These are phyloP conservation scores for Ailurus styani DNA, from an alignment of 2,113 vertebrate species.

Conservation along the genomic window DNA sequence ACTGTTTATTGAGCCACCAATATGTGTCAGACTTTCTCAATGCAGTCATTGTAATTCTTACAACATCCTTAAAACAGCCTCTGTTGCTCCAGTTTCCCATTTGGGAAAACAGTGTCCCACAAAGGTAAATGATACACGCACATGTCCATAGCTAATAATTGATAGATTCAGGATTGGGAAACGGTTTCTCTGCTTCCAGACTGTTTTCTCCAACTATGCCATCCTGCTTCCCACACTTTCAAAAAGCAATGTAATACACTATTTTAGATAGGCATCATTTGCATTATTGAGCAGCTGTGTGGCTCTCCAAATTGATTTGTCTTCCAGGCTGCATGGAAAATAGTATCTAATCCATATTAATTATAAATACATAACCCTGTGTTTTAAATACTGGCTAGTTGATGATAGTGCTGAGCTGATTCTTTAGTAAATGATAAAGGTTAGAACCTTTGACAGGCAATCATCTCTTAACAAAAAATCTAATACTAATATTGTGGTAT, in stretches of 20 bases:
- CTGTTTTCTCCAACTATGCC: background rate
- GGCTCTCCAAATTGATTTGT: slow-evolving; percentile 74
- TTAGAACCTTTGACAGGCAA: slow-evolving; percentile 48
- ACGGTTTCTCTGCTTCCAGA: background rate
- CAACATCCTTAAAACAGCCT: background rate
- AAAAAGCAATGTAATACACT: slow-evolving; percentile 5
- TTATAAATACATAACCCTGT: slow-evolving; percentile 80
- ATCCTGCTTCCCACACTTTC: background rate
- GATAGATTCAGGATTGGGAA: background rate
- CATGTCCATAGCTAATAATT: background rate
- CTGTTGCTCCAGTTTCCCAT: background rate
- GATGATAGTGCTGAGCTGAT: slow-evolving; percentile 65
- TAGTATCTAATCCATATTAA: slow-evolving; percentile 84
- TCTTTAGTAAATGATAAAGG: slow-evolving; percentile 77
- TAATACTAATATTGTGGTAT: background rate
- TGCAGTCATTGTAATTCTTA: background rate
- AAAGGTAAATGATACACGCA: background rate
- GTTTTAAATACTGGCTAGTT: slow-evolving; percentile 77
- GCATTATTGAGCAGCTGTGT: slow-evolving; percentile 82
- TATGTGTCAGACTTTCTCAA: background rate
- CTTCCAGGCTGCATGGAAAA: slow-evolving; percentile 80
- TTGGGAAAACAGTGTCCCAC: background rate
- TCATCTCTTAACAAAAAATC: slow-evolving; percentile 12
- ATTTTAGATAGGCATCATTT: slow-evolving; percentile 79
- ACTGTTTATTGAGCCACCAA: background rate